These are phyloP conservation scores for Sericinus montela DNA, from an alignment of 2,888 invertebrate species.

Conservation along the genomic window DNA sequence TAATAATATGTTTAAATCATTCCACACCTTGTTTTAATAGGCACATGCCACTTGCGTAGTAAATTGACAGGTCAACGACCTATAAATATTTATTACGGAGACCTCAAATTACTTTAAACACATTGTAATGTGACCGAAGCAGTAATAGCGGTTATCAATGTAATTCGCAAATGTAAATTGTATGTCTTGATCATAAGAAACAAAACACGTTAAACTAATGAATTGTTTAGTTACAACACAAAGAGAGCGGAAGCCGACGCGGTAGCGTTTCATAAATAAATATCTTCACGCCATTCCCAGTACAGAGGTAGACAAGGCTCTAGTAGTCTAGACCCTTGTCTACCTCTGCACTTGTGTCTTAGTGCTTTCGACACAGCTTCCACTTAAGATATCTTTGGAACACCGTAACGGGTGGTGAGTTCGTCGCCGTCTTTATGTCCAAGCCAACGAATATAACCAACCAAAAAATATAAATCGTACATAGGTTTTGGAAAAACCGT, in stretches of 20 bases:
- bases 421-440: no score
- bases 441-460: no score
- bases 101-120: slow-evolving; percentile 20
- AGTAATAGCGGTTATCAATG: background rate
- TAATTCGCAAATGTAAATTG: slow-evolving; percentile 1
- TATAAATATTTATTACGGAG: slow-evolving; percentile 32
- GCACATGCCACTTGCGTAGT: background rate
- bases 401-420: no score
- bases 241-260: background rate
- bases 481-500: no score
- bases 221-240: background rate
- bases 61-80: slow-evolving; percentile 31
- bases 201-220: background rate
- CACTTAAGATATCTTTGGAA: no score
- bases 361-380: no score
- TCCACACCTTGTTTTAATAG: background rate
- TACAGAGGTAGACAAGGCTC: no score
- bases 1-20: no score
- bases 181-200: background rate
- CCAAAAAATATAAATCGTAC: no score
- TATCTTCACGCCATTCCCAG: no score
- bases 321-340: no score
- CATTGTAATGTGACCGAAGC: slow-evolving; percentile 4
- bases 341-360: no score
- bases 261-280: background rate